These are phyloP conservation scores for Parnassius apollo DNA, from an alignment of 2,888 invertebrate species.

Conservation along the genomic window DNA sequence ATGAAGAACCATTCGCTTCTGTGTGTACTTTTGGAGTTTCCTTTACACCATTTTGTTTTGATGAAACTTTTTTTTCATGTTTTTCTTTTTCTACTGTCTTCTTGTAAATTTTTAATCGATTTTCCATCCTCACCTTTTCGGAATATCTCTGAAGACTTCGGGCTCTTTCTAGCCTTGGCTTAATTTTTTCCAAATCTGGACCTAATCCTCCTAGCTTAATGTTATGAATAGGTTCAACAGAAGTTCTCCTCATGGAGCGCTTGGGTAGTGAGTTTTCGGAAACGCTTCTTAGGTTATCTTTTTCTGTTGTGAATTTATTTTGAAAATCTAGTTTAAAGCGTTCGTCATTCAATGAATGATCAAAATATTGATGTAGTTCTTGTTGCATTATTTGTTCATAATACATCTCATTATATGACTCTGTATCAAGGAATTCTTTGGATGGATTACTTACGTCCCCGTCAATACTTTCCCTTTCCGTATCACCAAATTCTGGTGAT, in stretches of 20 bases:
- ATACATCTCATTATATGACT: constrained; percentile 70
- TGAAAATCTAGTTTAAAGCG: constrained; percentile 40
- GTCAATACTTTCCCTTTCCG: constrained; percentile 64
- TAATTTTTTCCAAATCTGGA: constrained; percentile 67
- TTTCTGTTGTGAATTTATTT: constrained; percentile 40
- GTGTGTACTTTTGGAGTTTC: constrained; percentile 31
- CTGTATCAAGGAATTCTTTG: constrained; percentile 63
- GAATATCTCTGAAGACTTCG: constrained; percentile 74
- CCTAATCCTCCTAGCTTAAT: constrained; percentile 69
- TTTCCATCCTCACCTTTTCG: constrained; percentile 73
- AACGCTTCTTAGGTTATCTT: constrained; percentile 59
- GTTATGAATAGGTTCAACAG: constrained; percentile 50
- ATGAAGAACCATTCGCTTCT: constrained; percentile 45
- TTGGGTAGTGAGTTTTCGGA: constrained; percentile 62
- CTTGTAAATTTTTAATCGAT: constrained; percentile 68
- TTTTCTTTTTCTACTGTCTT: constrained; percentile 52
- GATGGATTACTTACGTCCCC: constrained; percentile 40
- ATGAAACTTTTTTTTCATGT: constrained; percentile 33
- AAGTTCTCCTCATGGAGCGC: constrained; percentile 46
- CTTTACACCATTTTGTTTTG: constrained; percentile 32
- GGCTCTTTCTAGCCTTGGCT: constrained; percentile 69
- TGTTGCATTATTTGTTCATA: constrained; percentile 62
- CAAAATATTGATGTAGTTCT: constrained; percentile 44
- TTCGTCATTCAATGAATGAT: constrained; percentile 54
- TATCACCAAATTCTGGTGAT: constrained; percentile 70